A percentile compares a stretch with the other conserved stretches of the same genome.
phyloP scores from a whole-genome alignment of 1,140 invertebrate genomes.

The Chlorops oryzae region DNA sequence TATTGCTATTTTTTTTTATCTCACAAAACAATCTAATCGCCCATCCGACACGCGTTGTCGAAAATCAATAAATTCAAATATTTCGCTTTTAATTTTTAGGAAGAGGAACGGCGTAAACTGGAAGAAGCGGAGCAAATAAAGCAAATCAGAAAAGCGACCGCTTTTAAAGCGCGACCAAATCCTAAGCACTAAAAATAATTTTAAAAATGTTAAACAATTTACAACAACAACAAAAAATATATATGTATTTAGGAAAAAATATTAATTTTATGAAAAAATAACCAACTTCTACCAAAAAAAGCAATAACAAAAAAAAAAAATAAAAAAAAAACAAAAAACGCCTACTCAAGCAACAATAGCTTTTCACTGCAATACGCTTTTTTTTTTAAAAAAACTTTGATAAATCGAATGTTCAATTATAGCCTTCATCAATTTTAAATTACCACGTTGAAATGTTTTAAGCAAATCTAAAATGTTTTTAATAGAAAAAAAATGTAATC shows the following conservation, averaged over 20 bases:
- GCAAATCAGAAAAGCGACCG: slow-evolving; percentile 37
- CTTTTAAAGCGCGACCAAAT: slow-evolving; percentile 45
- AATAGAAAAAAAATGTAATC: no score
- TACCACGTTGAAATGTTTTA: no score
- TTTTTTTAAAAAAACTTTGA: no score
- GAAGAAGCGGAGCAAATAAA: slow-evolving; percentile 30
- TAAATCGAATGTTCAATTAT: no score
- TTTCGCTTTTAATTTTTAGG: slow-evolving; percentile 25
- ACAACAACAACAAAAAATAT: background rate
- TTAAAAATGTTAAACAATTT: slow-evolving; percentile 1
- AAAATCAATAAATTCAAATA: no score
- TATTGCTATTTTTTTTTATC: no score
- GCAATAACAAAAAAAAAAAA: background rate
- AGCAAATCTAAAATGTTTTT: no score
- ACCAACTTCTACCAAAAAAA: background rate
- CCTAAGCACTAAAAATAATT: slow-evolving; percentile 12
- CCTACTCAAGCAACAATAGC: no score
- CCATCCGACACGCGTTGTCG: no score
- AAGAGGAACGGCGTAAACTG: slow-evolving; percentile 42
- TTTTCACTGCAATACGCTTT: no score
- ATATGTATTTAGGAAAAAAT: background rate
- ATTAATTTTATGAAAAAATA: background rate
- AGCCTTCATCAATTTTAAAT: no score
- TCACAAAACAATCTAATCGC: no score
- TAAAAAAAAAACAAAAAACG: slow-evolving; percentile 8